phyloP scores from a whole-genome alignment of 2,797 vertebrate genomes.

The Eulemur rubriventer region DNA sequence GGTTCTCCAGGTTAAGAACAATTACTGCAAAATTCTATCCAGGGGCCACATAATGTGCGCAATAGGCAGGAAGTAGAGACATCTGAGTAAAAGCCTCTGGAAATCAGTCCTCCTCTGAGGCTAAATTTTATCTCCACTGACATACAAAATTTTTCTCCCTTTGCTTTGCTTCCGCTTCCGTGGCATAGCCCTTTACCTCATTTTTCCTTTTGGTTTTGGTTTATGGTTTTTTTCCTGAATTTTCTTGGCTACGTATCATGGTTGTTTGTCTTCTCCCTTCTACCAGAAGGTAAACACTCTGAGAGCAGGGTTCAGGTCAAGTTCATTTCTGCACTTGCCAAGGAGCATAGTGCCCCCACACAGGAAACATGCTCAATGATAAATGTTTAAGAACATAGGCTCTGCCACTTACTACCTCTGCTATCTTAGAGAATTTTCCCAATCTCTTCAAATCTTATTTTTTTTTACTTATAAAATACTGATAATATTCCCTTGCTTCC shows the following conservation, averaged over 20 bases:
- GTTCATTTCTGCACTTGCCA: background rate
- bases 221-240: background rate
- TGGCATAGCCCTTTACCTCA: background rate
- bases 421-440: background rate
- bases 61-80: background rate
- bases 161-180: background rate
- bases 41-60: background rate
- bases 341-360: background rate
- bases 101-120: background rate
- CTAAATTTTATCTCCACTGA: background rate
- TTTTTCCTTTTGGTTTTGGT: background rate
- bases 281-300: background rate
- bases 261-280: slow-evolving; percentile 18
- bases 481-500: background rate
- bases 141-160: background rate
- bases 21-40: slow-evolving; percentile 28
- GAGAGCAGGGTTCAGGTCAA: background rate
- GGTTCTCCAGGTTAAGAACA: slow-evolving; percentile 43
- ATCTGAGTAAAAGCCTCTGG: background rate
- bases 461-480: background rate
- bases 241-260: background rate
- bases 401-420: background rate
- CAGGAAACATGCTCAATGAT: background rate
- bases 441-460: background rate
- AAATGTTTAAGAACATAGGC: background rate